A percentile compares a stretch with the other conserved stretches of the same genome.
phyloP scores from a whole-genome alignment of 2,113 vertebrate genomes.

The Otocyon megalotis region DNA sequence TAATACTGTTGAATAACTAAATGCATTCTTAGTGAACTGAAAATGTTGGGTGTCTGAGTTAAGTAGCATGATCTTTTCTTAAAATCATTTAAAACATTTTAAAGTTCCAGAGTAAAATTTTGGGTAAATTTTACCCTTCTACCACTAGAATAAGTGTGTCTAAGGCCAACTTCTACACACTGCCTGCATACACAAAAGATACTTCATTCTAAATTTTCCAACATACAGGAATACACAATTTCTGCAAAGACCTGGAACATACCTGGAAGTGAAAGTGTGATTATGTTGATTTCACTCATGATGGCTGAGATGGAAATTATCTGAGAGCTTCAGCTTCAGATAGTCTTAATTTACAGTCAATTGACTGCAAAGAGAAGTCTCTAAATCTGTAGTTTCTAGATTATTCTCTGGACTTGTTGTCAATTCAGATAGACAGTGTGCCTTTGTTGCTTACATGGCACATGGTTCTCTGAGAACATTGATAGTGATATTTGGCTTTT shows the following conservation, averaged over 20 bases:
- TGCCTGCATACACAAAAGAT: fast-evolving
- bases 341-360: neutral
- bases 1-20: neutral
- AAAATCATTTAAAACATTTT: neutral
- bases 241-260: neutral
- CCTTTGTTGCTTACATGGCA: neutral
- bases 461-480: neutral
- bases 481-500: constrained; percentile 15
- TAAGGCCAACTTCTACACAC: neutral
- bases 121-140: neutral
- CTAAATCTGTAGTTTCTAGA: neutral
- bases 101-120: neutral
- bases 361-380: neutral
- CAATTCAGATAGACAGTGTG: neutral
- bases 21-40: neutral
- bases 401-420: neutral
- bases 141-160: neutral
- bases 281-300: neutral
- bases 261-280: neutral
- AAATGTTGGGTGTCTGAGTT: neutral
- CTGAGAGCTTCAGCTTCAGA: neutral
- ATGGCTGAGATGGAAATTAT: neutral
- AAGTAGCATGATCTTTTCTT: neutral
- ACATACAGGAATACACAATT: neutral
- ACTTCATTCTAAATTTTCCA: neutral